Evolutionary conservation across 2,888 invertebrate genomes (phyloP).

Genomic region (Andrena marginata): DNA sequence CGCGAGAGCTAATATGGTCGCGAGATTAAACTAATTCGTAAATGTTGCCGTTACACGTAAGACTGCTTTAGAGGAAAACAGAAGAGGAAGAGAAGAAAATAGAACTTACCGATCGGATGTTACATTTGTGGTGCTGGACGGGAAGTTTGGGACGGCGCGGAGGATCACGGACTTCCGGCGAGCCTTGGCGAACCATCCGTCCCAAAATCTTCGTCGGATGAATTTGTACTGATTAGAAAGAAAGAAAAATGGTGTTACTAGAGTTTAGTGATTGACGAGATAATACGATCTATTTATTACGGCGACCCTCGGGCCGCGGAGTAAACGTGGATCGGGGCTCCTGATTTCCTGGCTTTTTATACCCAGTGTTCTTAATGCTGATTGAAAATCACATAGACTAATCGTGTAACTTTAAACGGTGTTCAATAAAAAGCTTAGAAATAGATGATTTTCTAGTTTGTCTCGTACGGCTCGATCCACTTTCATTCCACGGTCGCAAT

Average conservation of each 20-base stretch:
- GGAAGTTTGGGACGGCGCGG: slow-evolving; percentile 58
- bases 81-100: slow-evolving; percentile 41
- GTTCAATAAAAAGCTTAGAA: not conserved
- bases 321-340: slow-evolving; percentile 68
- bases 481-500: slow-evolving; percentile 71
- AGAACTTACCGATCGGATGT: slow-evolving; percentile 60
- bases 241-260: slow-evolving; percentile 75
- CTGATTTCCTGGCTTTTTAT: slow-evolving; percentile 20
- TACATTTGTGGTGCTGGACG: slow-evolving; percentile 75
- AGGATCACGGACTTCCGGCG: not conserved
- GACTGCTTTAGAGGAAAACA: slow-evolving; percentile 79
- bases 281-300: slow-evolving; percentile 76
- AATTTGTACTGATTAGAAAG: slow-evolving; percentile 79
- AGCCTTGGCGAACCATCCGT: slow-evolving; percentile 10
- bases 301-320: slow-evolving; percentile 73
- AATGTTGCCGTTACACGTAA: slow-evolving; percentile 77
- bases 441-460: not conserved
- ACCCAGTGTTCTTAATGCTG: not conserved
- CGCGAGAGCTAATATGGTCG: slow-evolving; percentile 33
- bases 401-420: not conserved
- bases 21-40: slow-evolving; percentile 65
- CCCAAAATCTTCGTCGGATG: slow-evolving; percentile 57
- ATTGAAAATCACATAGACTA: not conserved
- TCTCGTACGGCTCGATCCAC: slow-evolving; percentile 60
- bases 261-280: slow-evolving; percentile 76